Evolutionary conservation across 2,113 vertebrate species (phyloP), one percentile per base, ranked within the genome.

Genomic region (Lepisosteus oculatus): DNA sequence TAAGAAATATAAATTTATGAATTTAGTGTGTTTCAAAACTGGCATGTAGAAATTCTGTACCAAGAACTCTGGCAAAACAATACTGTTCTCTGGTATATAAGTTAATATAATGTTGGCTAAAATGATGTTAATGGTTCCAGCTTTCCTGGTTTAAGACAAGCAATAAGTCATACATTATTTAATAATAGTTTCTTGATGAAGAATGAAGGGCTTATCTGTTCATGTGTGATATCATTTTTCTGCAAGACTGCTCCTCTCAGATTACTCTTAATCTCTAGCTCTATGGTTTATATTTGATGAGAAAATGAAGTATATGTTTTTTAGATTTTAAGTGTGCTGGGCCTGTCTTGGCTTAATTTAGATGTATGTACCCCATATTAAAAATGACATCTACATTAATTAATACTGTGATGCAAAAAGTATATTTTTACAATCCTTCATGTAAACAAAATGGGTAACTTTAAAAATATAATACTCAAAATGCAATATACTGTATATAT

Each of bases 141-240:
- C 55, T 68, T 64, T 76, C 59, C 29, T n/a, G 15, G 64, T 69
- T 67, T 69, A 51, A 73, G 77, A 84, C 78, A 79, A 79, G 74
- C 67, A 74, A 85, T 85, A 78, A 81, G 79, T 88, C 85, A 83
- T 74, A 73, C 65, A 71, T 83, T 74, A 69, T 72, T 74, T 87
- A 88, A 88, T 89, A 81, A 90, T 79, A 55, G 80, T 66, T 80
- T 70, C 74, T 81, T 79, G 83, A 84, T 77, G 73, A 82, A 84
- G 83, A 88, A 76, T 77, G 75, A 78, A 78, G 70, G 71, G 68
- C 78, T 74, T 73, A 72, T 84, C 76, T 84, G 73, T 77, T 78
- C 71, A 78, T 77, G 83, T 83, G 81, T 84, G 85, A 86, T 81
- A 80, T 83, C 73, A 79, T 83, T 74, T 77, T 74, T 81, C 77